phyloP scores from a whole-genome alignment of 2,888 invertebrate species.

The Minunthozetes semirufus region DNA sequence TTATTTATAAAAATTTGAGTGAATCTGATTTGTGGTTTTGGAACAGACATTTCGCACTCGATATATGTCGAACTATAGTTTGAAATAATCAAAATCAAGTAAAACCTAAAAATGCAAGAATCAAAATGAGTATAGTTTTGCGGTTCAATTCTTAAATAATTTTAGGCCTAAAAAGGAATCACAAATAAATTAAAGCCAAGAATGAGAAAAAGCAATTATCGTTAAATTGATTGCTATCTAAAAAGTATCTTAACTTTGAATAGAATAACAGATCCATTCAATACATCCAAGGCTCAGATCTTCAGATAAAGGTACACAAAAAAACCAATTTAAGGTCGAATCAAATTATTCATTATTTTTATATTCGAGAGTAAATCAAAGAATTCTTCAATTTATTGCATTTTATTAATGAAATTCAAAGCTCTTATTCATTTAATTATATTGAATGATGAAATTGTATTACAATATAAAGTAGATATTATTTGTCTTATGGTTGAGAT shows the following conservation, averaged over 20 bases:
- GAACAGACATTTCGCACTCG: neutral
- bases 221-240: neutral
- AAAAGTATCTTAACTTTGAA: neutral
- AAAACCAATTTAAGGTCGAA: too few relatives aligned
- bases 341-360: too few relatives aligned
- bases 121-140: neutral
- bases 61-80: neutral
- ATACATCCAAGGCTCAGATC: too few relatives aligned
- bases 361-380: too few relatives aligned
- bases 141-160: neutral
- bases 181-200: neutral
- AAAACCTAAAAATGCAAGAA: too few relatives aligned
- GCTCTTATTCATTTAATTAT: too few relatives aligned
- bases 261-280: too few relatives aligned
- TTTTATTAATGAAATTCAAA: too few relatives aligned
- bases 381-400: too few relatives aligned
- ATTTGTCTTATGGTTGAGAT: neutral
- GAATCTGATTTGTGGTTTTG: constrained; percentile 29
- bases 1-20: constrained; percentile 87
- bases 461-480: neutral
- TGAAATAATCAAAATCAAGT: too few relatives aligned
- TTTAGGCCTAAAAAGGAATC: neutral
- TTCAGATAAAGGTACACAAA: too few relatives aligned
- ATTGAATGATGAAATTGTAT: neutral
- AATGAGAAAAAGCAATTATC: neutral